Percentiles rank a stretch among this genome's conserved stretches.
phyloP scores from a whole-genome alignment of 2,888 invertebrate species.

The Boloria selene region DNA sequence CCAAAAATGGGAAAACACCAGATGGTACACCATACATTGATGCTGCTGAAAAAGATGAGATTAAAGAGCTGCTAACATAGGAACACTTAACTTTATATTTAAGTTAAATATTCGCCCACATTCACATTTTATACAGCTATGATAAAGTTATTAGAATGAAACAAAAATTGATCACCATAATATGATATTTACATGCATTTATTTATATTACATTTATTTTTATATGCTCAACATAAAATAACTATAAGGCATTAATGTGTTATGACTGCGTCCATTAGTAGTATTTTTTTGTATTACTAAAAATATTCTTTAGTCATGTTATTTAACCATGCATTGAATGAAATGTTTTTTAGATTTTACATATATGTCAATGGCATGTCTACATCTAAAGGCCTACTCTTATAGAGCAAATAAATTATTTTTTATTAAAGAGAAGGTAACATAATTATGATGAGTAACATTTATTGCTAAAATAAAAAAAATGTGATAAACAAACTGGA shows the following conservation, averaged over 20 bases:
- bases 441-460: slow-evolving; percentile 62
- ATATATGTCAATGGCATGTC: slow-evolving; percentile 35
- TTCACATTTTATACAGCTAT: slow-evolving; percentile 62
- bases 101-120: slow-evolving; percentile 52
- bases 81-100: slow-evolving; percentile 41
- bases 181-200: slow-evolving; percentile 81
- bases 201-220: slow-evolving; percentile 78
- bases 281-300: slow-evolving; percentile 54
- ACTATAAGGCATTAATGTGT: slow-evolving; percentile 54
- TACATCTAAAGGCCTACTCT: slow-evolving; percentile 63
- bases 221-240: slow-evolving; percentile 69
- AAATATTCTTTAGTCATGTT: slow-evolving; percentile 36
- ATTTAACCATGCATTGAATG: slow-evolving; percentile 34
- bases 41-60: slow-evolving; percentile 95
- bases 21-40: slow-evolving; percentile 94
- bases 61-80: slow-evolving; percentile 87
- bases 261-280: slow-evolving; percentile 69
- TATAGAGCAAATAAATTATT: slow-evolving; percentile 74
- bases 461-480: slow-evolving; percentile 68
- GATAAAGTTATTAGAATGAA: slow-evolving; percentile 57
- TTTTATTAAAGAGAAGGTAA: slow-evolving; percentile 64
- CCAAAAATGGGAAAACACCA: slow-evolving; percentile 91
- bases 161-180: slow-evolving; percentile 57
- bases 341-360: slow-evolving; percentile 33
- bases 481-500: slow-evolving; percentile 22